These are phyloP conservation scores for Alcedo atthis DNA, from an alignment of 2,797 vertebrate species.

Conservation along the genomic window DNA sequence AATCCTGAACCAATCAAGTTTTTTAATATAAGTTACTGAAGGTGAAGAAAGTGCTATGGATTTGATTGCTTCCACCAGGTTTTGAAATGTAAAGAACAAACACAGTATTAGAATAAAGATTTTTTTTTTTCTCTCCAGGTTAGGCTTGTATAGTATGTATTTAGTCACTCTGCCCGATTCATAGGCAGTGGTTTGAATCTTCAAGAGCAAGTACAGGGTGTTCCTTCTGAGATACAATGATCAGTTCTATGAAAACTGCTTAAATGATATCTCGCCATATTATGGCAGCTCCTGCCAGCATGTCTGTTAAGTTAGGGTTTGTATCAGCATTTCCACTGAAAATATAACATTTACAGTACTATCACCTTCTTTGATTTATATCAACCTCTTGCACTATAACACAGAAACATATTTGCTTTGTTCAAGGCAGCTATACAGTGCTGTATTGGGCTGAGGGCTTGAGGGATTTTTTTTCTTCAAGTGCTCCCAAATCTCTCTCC, in stretches of 20 bases:
- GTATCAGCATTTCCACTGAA: slow-evolving; percentile 66
- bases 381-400: neutral
- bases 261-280: slow-evolving; percentile 32
- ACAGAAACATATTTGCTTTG: slow-evolving; percentile 49
- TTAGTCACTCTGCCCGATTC: slow-evolving; percentile 53
- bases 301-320: slow-evolving; percentile 30
- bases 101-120: slow-evolving; percentile 25
- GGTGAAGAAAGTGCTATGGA: slow-evolving; percentile 46
- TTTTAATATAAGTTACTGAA: slow-evolving; percentile 68
- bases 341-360: slow-evolving; percentile 61
- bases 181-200: slow-evolving; percentile 41
- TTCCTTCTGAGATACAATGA: slow-evolving; percentile 53
- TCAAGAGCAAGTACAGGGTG: slow-evolving; percentile 47
- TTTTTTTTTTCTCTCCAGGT: neutral
- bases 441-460: slow-evolving; percentile 5
- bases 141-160: slow-evolving; percentile 19
- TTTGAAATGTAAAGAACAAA: slow-evolving; percentile 72
- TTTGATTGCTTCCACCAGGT: slow-evolving; percentile 70
- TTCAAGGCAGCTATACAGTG: neutral
- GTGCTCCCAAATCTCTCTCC: slow-evolving; percentile 41
- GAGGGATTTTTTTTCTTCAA: slow-evolving; percentile 32
- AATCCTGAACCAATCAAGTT: slow-evolving; percentile 64
- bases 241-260: slow-evolving; percentile 48
- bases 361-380: slow-evolving; percentile 56
- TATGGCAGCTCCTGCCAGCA: slow-evolving; percentile 20